phyloP scores from a whole-genome alignment of 2,113 vertebrate species.

The Thamnaconus septentrionalis region DNA sequence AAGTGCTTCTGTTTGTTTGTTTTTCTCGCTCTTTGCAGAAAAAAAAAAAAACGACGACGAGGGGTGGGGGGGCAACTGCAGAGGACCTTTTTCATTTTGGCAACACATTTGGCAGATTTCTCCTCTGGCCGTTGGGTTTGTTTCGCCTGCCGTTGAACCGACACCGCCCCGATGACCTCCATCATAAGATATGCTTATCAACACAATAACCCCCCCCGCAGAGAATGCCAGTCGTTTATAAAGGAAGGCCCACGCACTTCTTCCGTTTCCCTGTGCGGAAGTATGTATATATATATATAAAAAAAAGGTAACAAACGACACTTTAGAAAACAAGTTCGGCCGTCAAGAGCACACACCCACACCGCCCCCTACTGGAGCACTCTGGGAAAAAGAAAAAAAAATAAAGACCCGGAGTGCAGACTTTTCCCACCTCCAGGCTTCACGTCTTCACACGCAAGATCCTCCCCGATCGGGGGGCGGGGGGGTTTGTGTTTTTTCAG shows the following conservation, averaged over 20 bases:
- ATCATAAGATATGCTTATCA: constrained; percentile 76
- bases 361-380: constrained; percentile 8
- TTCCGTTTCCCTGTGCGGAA: constrained; percentile 16
- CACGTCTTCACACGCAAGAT: constrained; percentile 19
- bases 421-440: too few relatives aligned
- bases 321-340: constrained; percentile 67
- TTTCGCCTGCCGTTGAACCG: constrained; percentile 8
- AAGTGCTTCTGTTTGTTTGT: too few relatives aligned
- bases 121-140: constrained; percentile 19
- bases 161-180: constrained; percentile 4
- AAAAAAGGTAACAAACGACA: constrained; percentile 70
- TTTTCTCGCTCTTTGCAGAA: too few relatives aligned
- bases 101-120: constrained; percentile 72
- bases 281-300: constrained; percentile 58
- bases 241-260: constrained; percentile 61
- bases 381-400: background rate
- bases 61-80: too few relatives aligned
- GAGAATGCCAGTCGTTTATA: constrained; percentile 44
- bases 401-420: background rate
- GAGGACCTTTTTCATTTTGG: constrained; percentile 60
- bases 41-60: too few relatives aligned
- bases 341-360: constrained; percentile 36
- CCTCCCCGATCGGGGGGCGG: constrained; percentile 23
- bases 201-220: constrained; percentile 58
- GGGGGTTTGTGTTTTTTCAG: constrained; percentile 14